Conservation (phyloP, 2,888 invertebrate species). For the Germaria angustata region DNA sequence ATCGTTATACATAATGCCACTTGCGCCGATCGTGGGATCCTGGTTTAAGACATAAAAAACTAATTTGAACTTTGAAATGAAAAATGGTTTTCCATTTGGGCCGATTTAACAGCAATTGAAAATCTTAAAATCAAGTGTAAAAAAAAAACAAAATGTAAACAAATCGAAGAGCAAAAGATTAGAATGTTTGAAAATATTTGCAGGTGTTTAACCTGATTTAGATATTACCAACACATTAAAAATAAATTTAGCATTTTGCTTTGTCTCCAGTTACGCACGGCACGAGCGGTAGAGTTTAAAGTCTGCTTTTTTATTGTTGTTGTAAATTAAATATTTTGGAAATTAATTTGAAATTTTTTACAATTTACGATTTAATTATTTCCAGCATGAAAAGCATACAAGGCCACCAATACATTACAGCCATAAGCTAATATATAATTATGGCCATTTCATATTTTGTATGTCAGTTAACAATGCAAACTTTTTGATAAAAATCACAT, state of each 20-base stretch:
- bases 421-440: constrained; percentile 15
- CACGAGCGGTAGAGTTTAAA: constrained; percentile 56
- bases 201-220: constrained; percentile 66
- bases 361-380: constrained; percentile 10
- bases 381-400: constrained; percentile 12
- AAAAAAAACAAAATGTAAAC: background rate
- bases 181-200: constrained; percentile 40
- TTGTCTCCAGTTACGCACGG: constrained; percentile 49
- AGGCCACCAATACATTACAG: constrained; percentile 30
- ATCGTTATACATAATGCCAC: too few species aligned
- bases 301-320: background rate
- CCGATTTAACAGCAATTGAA: too few species aligned
- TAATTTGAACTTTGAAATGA: too few species aligned
- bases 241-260: constrained; percentile 25
- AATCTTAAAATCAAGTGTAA: too few species aligned
- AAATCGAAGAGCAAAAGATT: constrained; percentile 3
- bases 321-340: constrained; percentile 45
- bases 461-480: constrained; percentile 33
- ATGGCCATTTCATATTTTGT: constrained; percentile 42
- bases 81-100: too few species aligned
- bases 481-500: constrained; percentile 35
- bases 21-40: too few species aligned
- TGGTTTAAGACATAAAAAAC: too few species aligned
- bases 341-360: constrained; percentile 41
- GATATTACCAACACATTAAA: constrained; percentile 35